Evolutionary conservation across 2,888 invertebrate genomes (phyloP), one percentile per base, ranked within the genome.

Genomic region (Labia minor): DNA sequence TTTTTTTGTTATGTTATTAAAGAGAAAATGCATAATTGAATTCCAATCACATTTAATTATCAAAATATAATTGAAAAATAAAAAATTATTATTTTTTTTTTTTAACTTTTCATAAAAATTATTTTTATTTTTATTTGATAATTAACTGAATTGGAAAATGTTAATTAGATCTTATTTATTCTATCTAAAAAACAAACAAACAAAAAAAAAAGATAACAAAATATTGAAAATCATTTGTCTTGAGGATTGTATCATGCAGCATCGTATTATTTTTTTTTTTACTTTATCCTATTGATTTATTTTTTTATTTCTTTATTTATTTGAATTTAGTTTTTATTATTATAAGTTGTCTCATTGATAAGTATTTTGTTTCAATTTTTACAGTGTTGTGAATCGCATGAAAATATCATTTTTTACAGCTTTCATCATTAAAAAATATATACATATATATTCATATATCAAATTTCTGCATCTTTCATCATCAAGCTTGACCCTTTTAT

Each of bases 281-380:
- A 63, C 61, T 37, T 26, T 67, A n/a, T n/a, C n/a, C n/a, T n/a
- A n/a, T n/a, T n/a, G n/a, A n/a, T n/a, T 37, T 63, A 66, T 63
- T 16, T 61, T 61, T 64, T 64, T 65, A 19, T 19, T 26, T 20
- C 49, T 61, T 63, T 21, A 20, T 63, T 19, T n/a, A n/a, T n/a
- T n/a, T n/a, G n/a, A n/a, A n/a, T n/a, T n/a, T n/a, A n/a, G n/a
- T n/a, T n/a, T n/a, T n/a, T n/a, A n/a, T n/a, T n/a, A n/a, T n/a
- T n/a, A n/a, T n/a, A n/a, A n/a, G n/a, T n/a, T n/a, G n/a, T n/a
- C n/a, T n/a, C 21, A 8, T n/a, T 49, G 49, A 49, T 49, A 16
- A 49, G 26, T 67, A 65, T 67, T 67, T 61, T 65, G 20, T 67
- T 64, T 61, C 33, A 64, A 21, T 64, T 64, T 62, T 21, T 64